Percentiles rank a stretch among this genome's conserved stretches.
phyloP scores from a whole-genome alignment of 2,888 invertebrate genomes.

The Andrena flavipes region DNA sequence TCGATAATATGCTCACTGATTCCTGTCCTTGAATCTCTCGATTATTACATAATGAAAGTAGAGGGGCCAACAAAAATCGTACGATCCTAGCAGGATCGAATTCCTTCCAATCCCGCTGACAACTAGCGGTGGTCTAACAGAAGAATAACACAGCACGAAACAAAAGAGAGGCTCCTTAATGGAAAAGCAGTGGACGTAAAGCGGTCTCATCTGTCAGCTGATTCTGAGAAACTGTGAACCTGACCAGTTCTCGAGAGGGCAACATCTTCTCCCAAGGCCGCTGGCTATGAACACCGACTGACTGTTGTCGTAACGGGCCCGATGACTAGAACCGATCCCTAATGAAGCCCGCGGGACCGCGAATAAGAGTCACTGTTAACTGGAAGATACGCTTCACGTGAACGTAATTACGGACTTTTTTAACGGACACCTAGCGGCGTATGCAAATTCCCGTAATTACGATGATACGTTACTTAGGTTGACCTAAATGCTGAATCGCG shows the following conservation, averaged over 20 bases:
- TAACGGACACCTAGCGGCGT: not conserved
- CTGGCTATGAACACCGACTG: conserved; percentile 36
- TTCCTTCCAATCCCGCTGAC: not conserved
- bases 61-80: not conserved
- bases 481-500: conserved; percentile 72
- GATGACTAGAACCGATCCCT: conserved; percentile 63
- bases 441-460: conserved; percentile 72
- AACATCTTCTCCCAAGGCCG: conserved; percentile 68
- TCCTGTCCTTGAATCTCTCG: too few relatives aligned
- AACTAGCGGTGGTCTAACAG: not conserved
- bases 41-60: not conserved
- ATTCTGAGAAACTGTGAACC: conserved; percentile 69
- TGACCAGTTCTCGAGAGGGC: conserved; percentile 66
- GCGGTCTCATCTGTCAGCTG: conserved; percentile 62
- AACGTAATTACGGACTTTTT: conserved; percentile 38
- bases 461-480: conserved; percentile 59
- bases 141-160: conserved; percentile 12
- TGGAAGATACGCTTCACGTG: not conserved
- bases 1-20: too few relatives aligned
- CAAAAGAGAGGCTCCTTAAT: conserved; percentile 34
- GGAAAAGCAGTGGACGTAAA: conserved; percentile 48
- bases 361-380: conserved; percentile 2
- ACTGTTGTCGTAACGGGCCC: conserved; percentile 47
- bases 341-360: conserved; percentile 46
- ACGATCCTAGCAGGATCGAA: not conserved